Base-by-base conservation (phyloP, 2,888 invertebrate genomes). In the Calliphora vomitoria region DNA sequence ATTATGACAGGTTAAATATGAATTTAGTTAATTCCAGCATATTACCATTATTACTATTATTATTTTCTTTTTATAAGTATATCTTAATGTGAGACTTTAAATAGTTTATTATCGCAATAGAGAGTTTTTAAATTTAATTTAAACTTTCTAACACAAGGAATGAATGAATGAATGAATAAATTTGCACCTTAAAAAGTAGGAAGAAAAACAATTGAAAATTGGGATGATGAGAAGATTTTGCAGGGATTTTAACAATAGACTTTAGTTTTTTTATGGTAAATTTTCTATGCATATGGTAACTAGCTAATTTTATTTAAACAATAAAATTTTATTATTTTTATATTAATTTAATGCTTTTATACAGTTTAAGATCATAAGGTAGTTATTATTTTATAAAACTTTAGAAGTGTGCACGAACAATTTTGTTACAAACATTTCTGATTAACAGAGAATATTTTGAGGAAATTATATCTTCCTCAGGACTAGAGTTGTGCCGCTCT, bases 1-100 rank as follows among this genome's bases (percentile, higher is more conserved):
- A 78, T 66, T 72, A 79, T 74, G 72, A 74, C 84, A 85, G 84
- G 66, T 85, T 84, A 84, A 79, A 72, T 84, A 72, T 84, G 74
- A 74, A 84, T 50, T 68, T 68, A 74, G 53, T 79, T 85, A 60
- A 74, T 80, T 60, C 68, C 18, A 55, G 20, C 55, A 75, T 41
- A 66, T 78, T 82, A 81, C 25, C 25, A 44, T 81, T 71, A 60
- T 35, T 60, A 50, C 25, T 78, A n/a, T 47, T 41, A 64, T 74
- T 64, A 41, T 64, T 31, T 25, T 41, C 64, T 68, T 68, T 25
- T 35, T 35, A 13, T 31, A 13, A 5, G 6, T 31, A 25, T 31
- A 76, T 13, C 41, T 69, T 76, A 76, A 71, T 76, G 31, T 55
- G 41, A 31, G 55, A 55, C 13, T 83, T 69, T 71, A 71, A 69